Evolutionary conservation across 2,797 vertebrate species (phyloP).

Genomic region (Malurus splendens): DNA sequence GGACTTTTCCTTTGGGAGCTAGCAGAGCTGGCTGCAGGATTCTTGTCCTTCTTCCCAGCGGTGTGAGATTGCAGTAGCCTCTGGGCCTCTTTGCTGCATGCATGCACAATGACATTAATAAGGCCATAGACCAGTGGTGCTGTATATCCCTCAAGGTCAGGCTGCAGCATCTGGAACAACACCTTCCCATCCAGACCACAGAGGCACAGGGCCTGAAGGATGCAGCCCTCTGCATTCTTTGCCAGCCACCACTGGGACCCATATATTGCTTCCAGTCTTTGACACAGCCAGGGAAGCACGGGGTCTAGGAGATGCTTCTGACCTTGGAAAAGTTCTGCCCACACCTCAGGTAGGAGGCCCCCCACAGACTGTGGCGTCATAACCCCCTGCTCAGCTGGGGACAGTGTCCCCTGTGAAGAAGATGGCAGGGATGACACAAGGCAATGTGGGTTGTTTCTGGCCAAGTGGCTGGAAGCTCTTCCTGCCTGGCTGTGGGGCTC

Average conservation of each 20-base stretch:
- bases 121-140: background rate
- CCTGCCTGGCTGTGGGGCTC: background rate
- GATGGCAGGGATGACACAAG: too few relatives aligned
- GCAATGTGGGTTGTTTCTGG: background rate
- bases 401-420: background rate
- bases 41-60: background rate
- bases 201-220: background rate
- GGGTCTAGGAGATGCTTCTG: background rate
- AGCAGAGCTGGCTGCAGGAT: background rate
- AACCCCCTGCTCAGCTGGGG: background rate
- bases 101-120: background rate
- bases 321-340: background rate
- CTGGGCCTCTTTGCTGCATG: background rate
- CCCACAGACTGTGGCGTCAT: background rate
- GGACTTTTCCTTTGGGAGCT: background rate
- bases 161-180: background rate
- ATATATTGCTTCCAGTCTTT: background rate
- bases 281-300: background rate
- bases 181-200: background rate
- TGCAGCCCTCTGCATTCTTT: background rate
- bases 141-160: background rate
- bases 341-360: background rate
- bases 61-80: background rate
- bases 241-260: background rate
- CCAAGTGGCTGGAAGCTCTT: background rate